A percentile compares a stretch with the other conserved stretches of the same genome.
Evolutionary conservation across 2,888 invertebrate genomes (phyloP).

Genomic region (Caradrina kadenii): DNA sequence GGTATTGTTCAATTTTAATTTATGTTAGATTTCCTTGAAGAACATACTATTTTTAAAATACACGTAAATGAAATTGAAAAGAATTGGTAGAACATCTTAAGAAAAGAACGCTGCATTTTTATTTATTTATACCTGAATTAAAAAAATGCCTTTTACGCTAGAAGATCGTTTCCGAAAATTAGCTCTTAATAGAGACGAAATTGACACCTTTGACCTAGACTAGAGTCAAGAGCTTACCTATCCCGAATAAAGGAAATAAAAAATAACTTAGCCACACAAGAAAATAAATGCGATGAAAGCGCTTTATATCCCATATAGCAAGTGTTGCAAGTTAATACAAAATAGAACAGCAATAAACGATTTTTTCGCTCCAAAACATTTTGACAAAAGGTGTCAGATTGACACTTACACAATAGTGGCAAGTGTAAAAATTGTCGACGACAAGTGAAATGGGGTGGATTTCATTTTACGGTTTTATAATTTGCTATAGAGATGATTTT

Average conservation of each 20-base stretch:
- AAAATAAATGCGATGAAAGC: slow-evolving; percentile 56
- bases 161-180: not conserved
- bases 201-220: no score
- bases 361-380: slow-evolving; percentile 83
- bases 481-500: slow-evolving; percentile 53
- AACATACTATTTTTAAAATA: no score
- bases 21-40: no score
- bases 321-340: slow-evolving; percentile 55
- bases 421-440: slow-evolving; percentile 75
- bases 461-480: slow-evolving; percentile 63
- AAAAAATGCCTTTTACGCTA: not conserved
- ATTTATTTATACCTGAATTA: no score
- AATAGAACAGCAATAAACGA: slow-evolving; percentile 76
- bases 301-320: slow-evolving; percentile 61
- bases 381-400: slow-evolving; percentile 81
- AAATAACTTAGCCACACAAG: not conserved
- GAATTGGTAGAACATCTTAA: no score
- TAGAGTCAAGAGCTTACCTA: no score
- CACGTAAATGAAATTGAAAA: no score
- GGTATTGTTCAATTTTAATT: not conserved
- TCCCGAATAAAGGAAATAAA: no score
- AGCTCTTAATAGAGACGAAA: not conserved
- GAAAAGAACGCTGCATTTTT: no score
- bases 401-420: slow-evolving; percentile 81
- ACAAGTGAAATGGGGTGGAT: slow-evolving; percentile 70